Evolutionary conservation across 1,140 invertebrate species (phyloP).

Genomic region (Drosophila neocordata): DNA sequence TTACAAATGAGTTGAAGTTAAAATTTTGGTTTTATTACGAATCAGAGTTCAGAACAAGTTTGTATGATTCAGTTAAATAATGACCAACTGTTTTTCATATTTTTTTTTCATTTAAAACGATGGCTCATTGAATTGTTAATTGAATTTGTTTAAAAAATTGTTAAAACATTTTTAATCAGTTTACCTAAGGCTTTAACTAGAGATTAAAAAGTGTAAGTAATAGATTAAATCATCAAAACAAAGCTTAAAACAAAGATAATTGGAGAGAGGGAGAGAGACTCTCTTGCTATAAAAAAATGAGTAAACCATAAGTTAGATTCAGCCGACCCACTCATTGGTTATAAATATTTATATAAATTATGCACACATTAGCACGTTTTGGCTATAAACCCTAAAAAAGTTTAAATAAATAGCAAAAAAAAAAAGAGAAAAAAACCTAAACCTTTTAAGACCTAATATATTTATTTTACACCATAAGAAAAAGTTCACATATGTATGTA

Average conservation of each 20-base stretch:
- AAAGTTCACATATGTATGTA: neutral
- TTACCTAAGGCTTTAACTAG: neutral
- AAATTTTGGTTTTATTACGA: slow-evolving; percentile 15
- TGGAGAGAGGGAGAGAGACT: neutral
- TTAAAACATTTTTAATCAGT: neutral
- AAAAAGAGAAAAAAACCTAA: slow-evolving; percentile 18
- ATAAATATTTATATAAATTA: slow-evolving; percentile 22
- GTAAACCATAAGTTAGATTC: slow-evolving; percentile 28
- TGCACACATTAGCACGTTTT: slow-evolving; percentile 42
- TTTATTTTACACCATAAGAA: slow-evolving; percentile 9
- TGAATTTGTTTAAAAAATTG: slow-evolving; percentile 7
- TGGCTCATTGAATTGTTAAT: slow-evolving; percentile 36
- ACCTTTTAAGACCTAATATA: slow-evolving; percentile 3
- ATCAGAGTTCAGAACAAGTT: neutral
- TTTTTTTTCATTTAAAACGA: neutral
- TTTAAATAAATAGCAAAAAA: neutral
- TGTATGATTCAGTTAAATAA: slow-evolving; percentile 35
- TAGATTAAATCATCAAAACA: slow-evolving; percentile 42
- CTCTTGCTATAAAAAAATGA: slow-evolving; percentile 8
- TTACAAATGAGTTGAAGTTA: slow-evolving; percentile 6
- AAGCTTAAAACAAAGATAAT: neutral
- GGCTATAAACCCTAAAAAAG: slow-evolving; percentile 43
- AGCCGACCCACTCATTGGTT: slow-evolving; percentile 14
- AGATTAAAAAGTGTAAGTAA: neutral
- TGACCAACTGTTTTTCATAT: slow-evolving; percentile 47